Base-by-base conservation (phyloP, 1,140 invertebrate genomes). In the Drosophila elegans region DNA sequence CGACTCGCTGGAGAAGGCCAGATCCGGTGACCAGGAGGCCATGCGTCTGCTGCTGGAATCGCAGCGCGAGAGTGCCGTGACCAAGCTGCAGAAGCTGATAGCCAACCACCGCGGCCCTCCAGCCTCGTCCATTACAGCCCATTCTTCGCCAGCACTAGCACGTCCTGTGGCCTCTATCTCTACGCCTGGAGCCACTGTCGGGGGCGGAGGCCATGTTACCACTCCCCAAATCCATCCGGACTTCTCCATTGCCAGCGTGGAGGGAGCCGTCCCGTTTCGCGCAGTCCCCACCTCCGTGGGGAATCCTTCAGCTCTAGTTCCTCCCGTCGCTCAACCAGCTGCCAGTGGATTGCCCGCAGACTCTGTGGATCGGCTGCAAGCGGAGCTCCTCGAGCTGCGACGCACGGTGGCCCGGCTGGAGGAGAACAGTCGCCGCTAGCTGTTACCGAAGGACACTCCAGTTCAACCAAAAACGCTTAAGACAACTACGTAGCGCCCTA, bases 211-310 rank as follows among this genome's bases (percentile, higher is more conserved):
- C 2, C 16, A 64, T 9, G 78, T 86, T 2, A 77, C 84, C 10
- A 83, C 83, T 11, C 83, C 79, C 1, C 83, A 83, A 34, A 79
- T 83, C 21, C 84, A 88, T 74, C 85, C 85, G 4, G 59, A 80
- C 36, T 62, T 88, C 27, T 80, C 54, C 39, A 88, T 88, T 54
- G 76, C 85, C 48, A 89, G 77, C 36, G 84, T 88, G 0, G 84
- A 76, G 38, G 84, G 84, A 5, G 56, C 76, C 21, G 54, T 25
- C 9, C 29, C 11, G 13, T 32, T 49, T 27, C 11, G 13, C 11
- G 4, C 27, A 1, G 25, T 12, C 3, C 11, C 54, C 3, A 2
- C 36, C 25, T 13, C 39, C 3, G 39, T 38, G 4, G 29, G 2
- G 3, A 32, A 13, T 32, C 16, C 38, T 16, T 3, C 56, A 12